Evolutionary conservation across 2,113 vertebrate genomes (phyloP), one percentile per base, ranked within the genome.

Genomic region (Percina caprodes): DNA sequence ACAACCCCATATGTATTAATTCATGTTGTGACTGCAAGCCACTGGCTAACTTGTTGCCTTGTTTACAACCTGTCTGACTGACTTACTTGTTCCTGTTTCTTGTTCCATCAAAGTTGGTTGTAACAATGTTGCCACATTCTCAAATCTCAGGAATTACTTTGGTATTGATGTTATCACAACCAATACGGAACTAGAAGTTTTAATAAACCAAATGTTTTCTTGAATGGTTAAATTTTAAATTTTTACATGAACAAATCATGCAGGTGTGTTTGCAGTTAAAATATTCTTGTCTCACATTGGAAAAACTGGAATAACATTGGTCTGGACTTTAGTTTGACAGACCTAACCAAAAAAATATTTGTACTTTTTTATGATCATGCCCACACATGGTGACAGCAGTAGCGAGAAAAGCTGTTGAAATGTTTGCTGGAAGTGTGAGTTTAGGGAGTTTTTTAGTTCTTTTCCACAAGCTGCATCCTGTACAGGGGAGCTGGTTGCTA

Each of bases 391-490:
- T 76, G 78, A 86, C 81, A 90, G 80, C 67, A 70, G 51, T 74
- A 61, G 65, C 51, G 66, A 80, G 82, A 89, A 88, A 60, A 87
- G 85, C 70, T 85, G 82, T 77, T 84, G 69, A 92, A 86, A 77
- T 75, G 58, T 76, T 83, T 61, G 26, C 67, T 92, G 76, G 82
- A 82, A 80, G 79, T 82, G 65, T 80, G 85, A 90, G 85, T 89
- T 80, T 77, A 5, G 69, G 80, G 81, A 74, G 73, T 83, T 75
- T 63, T 88, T 87, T 74, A 51, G 33, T 83, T 69, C 60, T 90
- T 82, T 93, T 95, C 94, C 96, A 96, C 96, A 96, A 97, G 96
- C 96, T 97, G 96, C 96, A 96, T 97, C 97, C 97, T 97, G 96
- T 95, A 90, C 77, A 92, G 89, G 90, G 94, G 94, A 81, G 93